These are phyloP conservation scores for Piaya cayana DNA, from an alignment of 2,113 vertebrate genomes.

Conservation along the genomic window DNA sequence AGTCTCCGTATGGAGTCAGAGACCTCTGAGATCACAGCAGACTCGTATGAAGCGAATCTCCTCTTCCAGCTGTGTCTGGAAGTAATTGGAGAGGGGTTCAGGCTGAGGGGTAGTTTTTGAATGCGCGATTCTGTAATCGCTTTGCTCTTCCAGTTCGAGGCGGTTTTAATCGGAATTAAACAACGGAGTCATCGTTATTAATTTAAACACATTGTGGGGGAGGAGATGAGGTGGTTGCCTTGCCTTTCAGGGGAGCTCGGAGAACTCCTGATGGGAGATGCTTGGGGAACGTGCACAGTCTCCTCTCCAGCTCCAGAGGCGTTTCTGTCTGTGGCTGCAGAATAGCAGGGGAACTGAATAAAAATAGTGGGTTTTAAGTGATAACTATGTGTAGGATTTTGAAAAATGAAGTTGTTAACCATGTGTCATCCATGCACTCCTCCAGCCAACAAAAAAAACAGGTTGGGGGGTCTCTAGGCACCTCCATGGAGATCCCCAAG, in stretches of 20 bases:
- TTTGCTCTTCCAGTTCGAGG: not conserved
- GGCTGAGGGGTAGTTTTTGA: not conserved
- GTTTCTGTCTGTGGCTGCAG: not conserved
- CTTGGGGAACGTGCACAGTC: accelerated
- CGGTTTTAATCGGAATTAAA: not conserved
- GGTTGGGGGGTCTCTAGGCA: accelerated
- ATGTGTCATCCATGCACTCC: not conserved
- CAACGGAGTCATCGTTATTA: not conserved
- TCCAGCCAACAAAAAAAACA: not conserved
- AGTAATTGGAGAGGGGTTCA: conserved; percentile 17
- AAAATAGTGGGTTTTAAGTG: accelerated
- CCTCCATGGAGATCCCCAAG: not conserved
- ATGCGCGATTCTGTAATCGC: not conserved
- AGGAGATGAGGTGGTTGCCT: not conserved
- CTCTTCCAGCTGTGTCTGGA: not conserved
- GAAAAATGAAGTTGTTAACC: accelerated
- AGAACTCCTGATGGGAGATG: not conserved
- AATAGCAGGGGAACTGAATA: not conserved
- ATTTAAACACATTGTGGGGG: not conserved
- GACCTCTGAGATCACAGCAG: not conserved
- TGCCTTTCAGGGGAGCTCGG: not conserved
- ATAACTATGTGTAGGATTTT: not conserved
- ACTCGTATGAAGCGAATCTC: not conserved
- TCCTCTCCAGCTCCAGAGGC: not conserved
- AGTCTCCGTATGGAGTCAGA: not conserved